Evolutionary conservation across 2,113 vertebrate species (phyloP), one percentile per base, ranked within the genome.

Genomic region (Physeter macrocephalus): DNA sequence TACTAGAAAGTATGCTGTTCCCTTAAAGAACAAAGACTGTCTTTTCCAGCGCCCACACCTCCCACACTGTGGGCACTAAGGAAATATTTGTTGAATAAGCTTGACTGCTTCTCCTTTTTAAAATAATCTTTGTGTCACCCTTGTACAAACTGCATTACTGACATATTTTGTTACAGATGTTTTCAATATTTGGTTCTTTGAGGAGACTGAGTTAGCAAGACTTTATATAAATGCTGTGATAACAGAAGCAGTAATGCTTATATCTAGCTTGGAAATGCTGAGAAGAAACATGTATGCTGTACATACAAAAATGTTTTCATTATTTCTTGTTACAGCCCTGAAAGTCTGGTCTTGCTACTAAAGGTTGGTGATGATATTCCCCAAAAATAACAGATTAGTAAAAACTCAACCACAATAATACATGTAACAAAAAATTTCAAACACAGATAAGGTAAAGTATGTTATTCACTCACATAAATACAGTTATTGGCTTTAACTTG

Each of bases 131-230:
- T 41, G 57, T 88, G 34, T 49, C 88, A 61, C 43, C 64, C 54
- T 86, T 64, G 36, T 46, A 86, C 43, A 90, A 69, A 29, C 17
- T 95, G 67, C 59, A 61, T 83, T 93, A 61, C 49, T 93, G 77
- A 82, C 36, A 93, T 86, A 69, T 90, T 94, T 94, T 43, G 54
- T 18, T 75, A 71, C 81, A 91, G 52, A 96, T 77, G 82, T 61
- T 94, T 96, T 88, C 43, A 49, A 12, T 88, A 84, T 75, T 43
- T 74, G 80, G 41, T 57, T 87, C 78, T 80, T 88, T 74, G 43
- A 78, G 54, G 72, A 87, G 41, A 67, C 3, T 34, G 41, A 71
- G 23, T n/a, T 27, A 43, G 31, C 69, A 46, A 88, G 46, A 66
- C 46, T 92, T 82, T 62, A 64, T 41, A 52, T 62, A 88, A 77